Evolutionary conservation across 2,888 invertebrate species (phyloP), one percentile per base, ranked within the genome.

Genomic region (Hofmannophila pseudospretella): DNA sequence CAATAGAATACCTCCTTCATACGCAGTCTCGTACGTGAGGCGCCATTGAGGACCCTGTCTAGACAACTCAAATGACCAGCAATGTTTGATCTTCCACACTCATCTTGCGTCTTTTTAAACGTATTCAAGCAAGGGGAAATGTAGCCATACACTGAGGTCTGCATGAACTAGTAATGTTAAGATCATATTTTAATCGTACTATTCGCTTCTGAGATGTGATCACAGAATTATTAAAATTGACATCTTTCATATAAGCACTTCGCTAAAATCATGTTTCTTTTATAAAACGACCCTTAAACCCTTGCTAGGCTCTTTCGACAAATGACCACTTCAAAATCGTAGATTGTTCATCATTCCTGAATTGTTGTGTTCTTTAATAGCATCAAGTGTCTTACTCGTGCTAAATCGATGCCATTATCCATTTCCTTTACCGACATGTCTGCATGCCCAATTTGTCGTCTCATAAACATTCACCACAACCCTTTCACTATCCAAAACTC

Each of bases 381-480:
- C 16, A 16, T 16, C 3, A 16, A 16, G 5, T 16, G 3, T 16
- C 16, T 16, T 16, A 16, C 9, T 28, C 28, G 23, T 34, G 36
- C 38, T 38, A 37, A 38, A 31, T 29, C 29, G 27, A 12, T 38
- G 43, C 41, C 45, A 37, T 42, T 51, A 49, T 40, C 41, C 42
- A 34, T 45, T 39, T 48, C 49, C 54, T 55, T 52, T 39, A 42
- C 49, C 48, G 55, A 56, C 55, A 57, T 49, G 53, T 43, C 47
- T 58, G 56, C 58, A 62, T 61, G 57, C 61, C 57, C 61, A 67
- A 71, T 70, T 69, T 67, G 66, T 67, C 59, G 58, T 54, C 52
- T 51, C 53, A 49, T 53, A 42, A 41, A 44, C 45, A 34, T 37
- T 44, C 30, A 38, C 44, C 38, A 44, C 32, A 11, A 11, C 5